Percentiles rank a stretch among this genome's conserved stretches.
Evolutionary conservation across 2,888 invertebrate genomes (phyloP).

Genomic region (Hirudinaria manillensis): DNA sequence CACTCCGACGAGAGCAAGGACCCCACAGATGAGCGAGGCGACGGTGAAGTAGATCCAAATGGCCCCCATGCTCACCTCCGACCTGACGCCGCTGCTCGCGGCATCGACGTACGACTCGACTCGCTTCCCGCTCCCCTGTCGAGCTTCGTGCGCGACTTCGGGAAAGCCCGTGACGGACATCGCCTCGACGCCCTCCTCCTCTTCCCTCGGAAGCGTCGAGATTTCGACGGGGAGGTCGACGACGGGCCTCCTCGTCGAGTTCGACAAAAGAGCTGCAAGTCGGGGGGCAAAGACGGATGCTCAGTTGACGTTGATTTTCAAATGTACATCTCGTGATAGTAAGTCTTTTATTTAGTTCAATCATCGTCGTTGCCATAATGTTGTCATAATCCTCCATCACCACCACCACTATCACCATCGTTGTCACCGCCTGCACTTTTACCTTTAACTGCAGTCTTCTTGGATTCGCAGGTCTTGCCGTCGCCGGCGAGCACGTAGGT

Average conservation of each 20-base stretch:
- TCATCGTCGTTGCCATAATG: no score
- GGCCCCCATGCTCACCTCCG: neutral
- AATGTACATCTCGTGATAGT: no score
- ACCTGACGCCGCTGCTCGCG: neutral
- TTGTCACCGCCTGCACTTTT: neutral
- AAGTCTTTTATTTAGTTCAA: no score
- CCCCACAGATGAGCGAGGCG: neutral
- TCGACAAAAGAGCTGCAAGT: neutral
- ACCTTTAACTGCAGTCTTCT: neutral
- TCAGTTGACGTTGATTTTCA: no score
- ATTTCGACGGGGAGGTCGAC: neutral
- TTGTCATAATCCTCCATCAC: no score
- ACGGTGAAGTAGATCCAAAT: conserved; percentile 6
- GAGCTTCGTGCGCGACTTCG: neutral
- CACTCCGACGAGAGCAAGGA: neutral
- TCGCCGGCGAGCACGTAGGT: neutral
- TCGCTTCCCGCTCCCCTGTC: neutral
- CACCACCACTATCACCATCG: no score
- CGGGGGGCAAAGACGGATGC: neutral
- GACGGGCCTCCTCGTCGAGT: no score
- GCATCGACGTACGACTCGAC: neutral
- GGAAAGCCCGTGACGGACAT: neutral
- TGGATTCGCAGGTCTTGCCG: neutral
- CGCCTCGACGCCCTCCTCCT: neutral
- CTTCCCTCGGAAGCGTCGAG: neutral